Percentiles rank a stretch among this genome's conserved stretches.
These are phyloP conservation scores for Nothoprocta pentlandii DNA, from an alignment of 2,113 vertebrate genomes.

Conservation along the genomic window DNA sequence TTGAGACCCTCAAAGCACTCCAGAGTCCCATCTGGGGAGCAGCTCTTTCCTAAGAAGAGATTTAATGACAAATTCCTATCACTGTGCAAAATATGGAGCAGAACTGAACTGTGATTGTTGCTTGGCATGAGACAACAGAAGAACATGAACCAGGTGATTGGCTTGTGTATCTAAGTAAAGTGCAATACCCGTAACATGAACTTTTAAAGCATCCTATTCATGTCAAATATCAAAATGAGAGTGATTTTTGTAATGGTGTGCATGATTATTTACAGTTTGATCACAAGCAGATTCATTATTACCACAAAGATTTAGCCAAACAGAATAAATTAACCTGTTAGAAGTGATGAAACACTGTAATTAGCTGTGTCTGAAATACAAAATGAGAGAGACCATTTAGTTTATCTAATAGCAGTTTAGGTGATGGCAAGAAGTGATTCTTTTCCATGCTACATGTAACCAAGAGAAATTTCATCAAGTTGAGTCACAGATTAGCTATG, in stretches of 20 bases:
- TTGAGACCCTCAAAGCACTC: neutral
- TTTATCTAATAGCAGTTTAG: neutral
- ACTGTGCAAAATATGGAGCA: neutral
- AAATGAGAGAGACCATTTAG: neutral
- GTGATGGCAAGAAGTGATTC: neutral
- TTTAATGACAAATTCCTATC: neutral
- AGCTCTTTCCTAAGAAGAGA: neutral
- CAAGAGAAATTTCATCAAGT: neutral
- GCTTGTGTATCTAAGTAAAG: neutral
- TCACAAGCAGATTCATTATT: slow-evolving; percentile 45
- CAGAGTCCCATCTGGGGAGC: neutral
- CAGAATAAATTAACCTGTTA: slow-evolving; percentile 33
- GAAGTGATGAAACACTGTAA: slow-evolving; percentile 36
- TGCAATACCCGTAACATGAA: neutral
- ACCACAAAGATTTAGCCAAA: slow-evolving; percentile 17
- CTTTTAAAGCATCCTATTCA: slow-evolving; percentile 14
- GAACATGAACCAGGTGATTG: neutral
- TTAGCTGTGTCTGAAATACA: slow-evolving; percentile 17
- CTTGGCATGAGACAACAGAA: neutral
- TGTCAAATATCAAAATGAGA: neutral
- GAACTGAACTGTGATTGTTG: neutral
- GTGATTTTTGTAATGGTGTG: neutral
- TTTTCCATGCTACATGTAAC: neutral
- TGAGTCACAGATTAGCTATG: neutral
- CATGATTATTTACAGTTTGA: slow-evolving; percentile 29